A percentile compares a stretch with the other conserved stretches of the same genome.
Evolutionary conservation across 2,888 invertebrate species (phyloP).

Genomic region (Leucoptera coffeella): DNA sequence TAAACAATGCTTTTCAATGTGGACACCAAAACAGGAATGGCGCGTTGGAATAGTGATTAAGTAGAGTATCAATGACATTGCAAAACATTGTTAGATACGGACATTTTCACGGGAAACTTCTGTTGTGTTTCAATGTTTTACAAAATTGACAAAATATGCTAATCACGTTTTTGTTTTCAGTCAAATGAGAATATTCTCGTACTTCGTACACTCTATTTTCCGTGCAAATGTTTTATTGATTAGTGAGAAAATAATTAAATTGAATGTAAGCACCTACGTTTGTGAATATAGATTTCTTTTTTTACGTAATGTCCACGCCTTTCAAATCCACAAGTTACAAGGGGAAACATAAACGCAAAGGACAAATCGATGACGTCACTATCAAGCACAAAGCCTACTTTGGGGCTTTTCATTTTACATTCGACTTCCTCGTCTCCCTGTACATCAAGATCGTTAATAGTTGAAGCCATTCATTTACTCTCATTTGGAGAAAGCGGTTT

Average conservation of each 20-base stretch:
- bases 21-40: too few relatives aligned
- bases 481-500: too few relatives aligned
- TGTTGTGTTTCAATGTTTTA: too few relatives aligned
- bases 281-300: conserved; percentile 20
- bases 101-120: too few relatives aligned
- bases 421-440: too few relatives aligned
- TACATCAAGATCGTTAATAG: conserved; percentile 29
- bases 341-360: conserved; percentile 1
- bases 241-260: conserved; percentile 9
- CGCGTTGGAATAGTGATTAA: too few relatives aligned
- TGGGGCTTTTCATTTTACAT: conserved; percentile 26
- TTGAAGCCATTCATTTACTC: conserved; percentile 23
- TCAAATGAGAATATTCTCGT: too few relatives aligned
- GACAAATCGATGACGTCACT: too few relatives aligned
- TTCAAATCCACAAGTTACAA: conserved; percentile 22
- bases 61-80: too few relatives aligned
- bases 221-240: neutral
- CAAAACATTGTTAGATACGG: conserved; percentile 12
- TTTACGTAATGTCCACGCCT: conserved; percentile 13
- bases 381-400: conserved; percentile 33
- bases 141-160: too few relatives aligned
- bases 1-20: conserved; percentile 24
- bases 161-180: too few relatives aligned
- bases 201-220: too few relatives aligned
- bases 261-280: conserved; percentile 40